Evolutionary conservation across 2,797 vertebrate species (phyloP).

Genomic region (Ptychadena robeensis): DNA sequence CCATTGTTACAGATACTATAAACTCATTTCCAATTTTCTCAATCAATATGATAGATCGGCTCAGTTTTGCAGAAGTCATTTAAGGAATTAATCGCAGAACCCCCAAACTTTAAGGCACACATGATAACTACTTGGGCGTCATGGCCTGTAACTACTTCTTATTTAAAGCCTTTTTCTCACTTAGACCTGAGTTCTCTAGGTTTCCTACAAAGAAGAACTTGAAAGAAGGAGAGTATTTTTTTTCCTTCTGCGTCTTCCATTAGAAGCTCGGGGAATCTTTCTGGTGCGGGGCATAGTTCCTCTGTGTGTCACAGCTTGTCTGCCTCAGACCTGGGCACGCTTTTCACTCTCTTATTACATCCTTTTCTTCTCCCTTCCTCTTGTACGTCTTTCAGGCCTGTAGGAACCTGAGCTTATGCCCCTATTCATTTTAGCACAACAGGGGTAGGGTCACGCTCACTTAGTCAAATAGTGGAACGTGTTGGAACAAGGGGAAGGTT

Average conservation of each 20-base stretch:
- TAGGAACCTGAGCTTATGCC: slow-evolving; percentile 50
- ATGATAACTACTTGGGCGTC: neutral
- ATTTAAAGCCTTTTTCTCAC: neutral
- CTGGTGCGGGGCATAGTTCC: slow-evolving; percentile 1
- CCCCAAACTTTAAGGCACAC: no score
- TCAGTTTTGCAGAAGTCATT: no score
- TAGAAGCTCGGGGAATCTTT: neutral
- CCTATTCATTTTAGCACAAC: slow-evolving; percentile 48
- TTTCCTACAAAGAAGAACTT: neutral
- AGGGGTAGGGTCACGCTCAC: slow-evolving; percentile 46
- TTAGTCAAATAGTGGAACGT: slow-evolving; percentile 53
- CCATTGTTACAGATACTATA: no score
- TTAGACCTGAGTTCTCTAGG: neutral
- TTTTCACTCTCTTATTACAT: slow-evolving; percentile 25
- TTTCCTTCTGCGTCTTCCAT: neutral
- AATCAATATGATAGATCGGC: no score
- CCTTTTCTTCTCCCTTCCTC: slow-evolving; percentile 35
- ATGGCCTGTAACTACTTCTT: neutral
- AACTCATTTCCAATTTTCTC: no score
- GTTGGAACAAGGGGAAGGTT: slow-evolving; percentile 44
- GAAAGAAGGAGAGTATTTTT: neutral
- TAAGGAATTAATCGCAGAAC: neutral
- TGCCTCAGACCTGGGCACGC: slow-evolving; percentile 15
- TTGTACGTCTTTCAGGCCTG: slow-evolving; percentile 42
- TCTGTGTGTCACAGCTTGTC: slow-evolving; percentile 6